Evolutionary conservation across 2,888 invertebrate genomes (phyloP).

Genomic region (Caenorhabditis japonica): DNA sequence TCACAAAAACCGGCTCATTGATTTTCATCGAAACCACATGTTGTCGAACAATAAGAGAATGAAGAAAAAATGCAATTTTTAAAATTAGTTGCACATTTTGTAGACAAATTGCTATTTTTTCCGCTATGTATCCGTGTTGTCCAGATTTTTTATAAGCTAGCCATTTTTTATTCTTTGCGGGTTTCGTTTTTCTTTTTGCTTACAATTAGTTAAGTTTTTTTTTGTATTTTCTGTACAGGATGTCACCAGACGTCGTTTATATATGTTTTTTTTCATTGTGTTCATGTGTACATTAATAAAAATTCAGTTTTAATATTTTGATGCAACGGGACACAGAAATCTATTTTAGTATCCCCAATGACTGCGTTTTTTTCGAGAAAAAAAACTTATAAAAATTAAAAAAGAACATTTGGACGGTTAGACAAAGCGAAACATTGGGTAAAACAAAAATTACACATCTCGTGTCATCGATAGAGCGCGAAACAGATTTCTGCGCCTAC

Average conservation of each 20-base stretch:
- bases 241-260: slow-evolving; percentile 13
- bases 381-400: too few species aligned
- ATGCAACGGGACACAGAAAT: too few species aligned
- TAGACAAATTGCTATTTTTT: slow-evolving; percentile 28
- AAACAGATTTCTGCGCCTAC: too few species aligned
- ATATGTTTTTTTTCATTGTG: neutral
- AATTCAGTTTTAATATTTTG: too few species aligned
- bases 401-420: too few species aligned
- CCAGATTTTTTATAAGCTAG: slow-evolving; percentile 32
- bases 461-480: too few species aligned
- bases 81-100: slow-evolving; percentile 46
- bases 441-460: too few species aligned
- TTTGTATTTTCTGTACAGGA: slow-evolving; percentile 23
- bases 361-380: too few species aligned
- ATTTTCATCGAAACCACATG: slow-evolving; percentile 46
- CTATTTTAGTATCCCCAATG: too few species aligned
- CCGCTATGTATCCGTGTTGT: neutral
- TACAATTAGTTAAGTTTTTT: too few species aligned
- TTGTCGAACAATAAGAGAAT: slow-evolving; percentile 29
- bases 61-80: slow-evolving; percentile 18
- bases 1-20: slow-evolving; percentile 9
- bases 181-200: slow-evolving; percentile 25
- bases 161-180: slow-evolving; percentile 35
- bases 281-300: slow-evolving; percentile 20
- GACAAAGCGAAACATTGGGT: too few species aligned